Evolutionary conservation across 2,888 invertebrate genomes (phyloP).

Genomic region (Pristionchus entomophagus): DNA sequence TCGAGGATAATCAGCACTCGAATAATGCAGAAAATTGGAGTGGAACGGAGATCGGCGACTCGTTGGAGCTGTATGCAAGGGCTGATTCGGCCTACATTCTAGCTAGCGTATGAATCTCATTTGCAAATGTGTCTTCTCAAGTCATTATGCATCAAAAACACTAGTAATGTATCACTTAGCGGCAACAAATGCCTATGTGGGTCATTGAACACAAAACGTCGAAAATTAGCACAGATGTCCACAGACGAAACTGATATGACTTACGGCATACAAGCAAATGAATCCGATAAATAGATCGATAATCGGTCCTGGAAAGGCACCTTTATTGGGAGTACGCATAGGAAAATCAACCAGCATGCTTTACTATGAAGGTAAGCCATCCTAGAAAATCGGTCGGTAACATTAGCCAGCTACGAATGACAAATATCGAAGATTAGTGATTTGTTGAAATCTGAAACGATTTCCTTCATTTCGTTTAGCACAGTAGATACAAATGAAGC

Average conservation of each 20-base stretch:
- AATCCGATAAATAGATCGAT: not conserved
- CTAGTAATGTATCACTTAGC: too few species aligned
- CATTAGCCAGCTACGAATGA: not conserved
- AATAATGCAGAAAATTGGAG: conserved; percentile 27
- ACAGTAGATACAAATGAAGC: too few species aligned
- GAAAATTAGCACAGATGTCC: not conserved
- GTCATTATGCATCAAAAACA: not conserved
- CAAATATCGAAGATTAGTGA: too few species aligned
- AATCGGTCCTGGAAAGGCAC: not conserved
- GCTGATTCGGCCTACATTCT: not conserved
- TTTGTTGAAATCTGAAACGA: too few species aligned
- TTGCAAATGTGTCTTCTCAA: not conserved
- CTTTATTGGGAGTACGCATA: not conserved
- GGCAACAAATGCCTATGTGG: too few species aligned
- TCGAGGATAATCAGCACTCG: conserved; percentile 31
- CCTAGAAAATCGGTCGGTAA: not conserved
- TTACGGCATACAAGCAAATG: not conserved
- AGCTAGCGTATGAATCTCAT: too few species aligned
- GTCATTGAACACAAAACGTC: not conserved
- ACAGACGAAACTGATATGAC: not conserved
- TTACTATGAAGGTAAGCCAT: conserved; percentile 3
- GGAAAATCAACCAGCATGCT: not conserved
- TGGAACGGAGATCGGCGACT: not conserved
- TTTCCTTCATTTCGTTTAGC: too few species aligned
- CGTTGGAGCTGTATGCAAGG: not conserved